Base-by-base conservation (phyloP, 2,113 vertebrate genomes). In the Lathamus discolor region DNA sequence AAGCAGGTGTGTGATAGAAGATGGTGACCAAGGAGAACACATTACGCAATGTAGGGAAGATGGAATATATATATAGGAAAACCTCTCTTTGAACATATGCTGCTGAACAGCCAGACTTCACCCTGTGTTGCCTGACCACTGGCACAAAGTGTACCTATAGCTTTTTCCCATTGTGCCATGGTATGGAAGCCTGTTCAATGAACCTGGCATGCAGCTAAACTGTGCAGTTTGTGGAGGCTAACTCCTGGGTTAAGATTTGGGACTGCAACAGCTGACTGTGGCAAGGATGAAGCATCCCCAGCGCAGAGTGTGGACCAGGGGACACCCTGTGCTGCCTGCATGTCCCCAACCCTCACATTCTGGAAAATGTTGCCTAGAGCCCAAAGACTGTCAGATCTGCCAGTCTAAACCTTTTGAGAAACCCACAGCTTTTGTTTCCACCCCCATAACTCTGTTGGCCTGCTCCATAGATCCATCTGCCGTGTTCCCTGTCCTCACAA, bases 291-390 rank as follows among this genome's bases (percentile, higher is more conserved):
- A 88, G 23, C 23, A 59, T 24, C 11, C 27, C 27, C 37, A 49
- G 44, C 20, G 52, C 7, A 11, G 33, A 73, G 7, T 6, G 3
- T 14, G 31, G 28, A 48, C n/a, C 11, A 17, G 55, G 10, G 44
- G 31, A 41, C 17, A 18, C 4, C 19, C 44, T 43, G 9, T 1
- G 2, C 4, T 48, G 20, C 17, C 35, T 24, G 3, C 28, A n/a
- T 3, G 11, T 28, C 63, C 22, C 23, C 17, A 29, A 8, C 6
- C 6, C 8, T 86, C n/a, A 25, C 0, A 0, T 10, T 70, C 49
- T 86, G 41, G 14, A 59, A 86, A 85, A 80, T 39, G 11, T 41
- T 90, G 33, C 14, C 33, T 31, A 62, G 57, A 88, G 39, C 35
- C 9, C 35, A 51, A 27, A 79, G 27, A 7, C 13, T 62, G 31